A percentile compares a stretch with the other conserved stretches of the same genome.
Evolutionary conservation across 2,888 invertebrate genomes (phyloP).

Genomic region (Oxycera nigricornis): DNA sequence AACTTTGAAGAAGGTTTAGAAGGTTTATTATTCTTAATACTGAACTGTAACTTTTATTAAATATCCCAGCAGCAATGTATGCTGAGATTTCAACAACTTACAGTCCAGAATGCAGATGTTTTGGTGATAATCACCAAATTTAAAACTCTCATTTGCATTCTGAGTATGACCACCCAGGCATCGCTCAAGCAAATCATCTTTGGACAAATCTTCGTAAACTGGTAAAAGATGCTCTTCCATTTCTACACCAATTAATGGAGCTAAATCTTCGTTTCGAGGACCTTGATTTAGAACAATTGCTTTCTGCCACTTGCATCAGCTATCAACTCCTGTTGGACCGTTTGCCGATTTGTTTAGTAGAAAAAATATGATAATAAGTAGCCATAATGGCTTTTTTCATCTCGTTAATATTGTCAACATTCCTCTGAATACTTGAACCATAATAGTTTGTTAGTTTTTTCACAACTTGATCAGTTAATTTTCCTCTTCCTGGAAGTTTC

Average conservation of each 20-base stretch:
- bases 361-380: conserved; percentile 7
- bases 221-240: conserved; percentile 20
- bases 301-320: conserved; percentile 49
- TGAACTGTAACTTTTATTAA: no score
- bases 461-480: not conserved
- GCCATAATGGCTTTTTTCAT: conserved; percentile 21
- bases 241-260: not conserved
- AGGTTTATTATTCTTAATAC: no score
- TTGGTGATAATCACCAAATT: not conserved
- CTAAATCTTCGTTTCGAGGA: not conserved
- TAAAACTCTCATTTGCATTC: not conserved
- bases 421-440: not conserved
- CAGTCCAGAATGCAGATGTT: not conserved
- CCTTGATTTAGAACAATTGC: not conserved
- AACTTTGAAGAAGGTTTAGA: no score
- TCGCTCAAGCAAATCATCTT: conserved; percentile 14
- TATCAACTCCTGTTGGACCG: conserved; percentile 49
- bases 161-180: conserved; percentile 21
- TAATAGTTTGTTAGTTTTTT: conserved; percentile 6
- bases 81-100: not conserved
- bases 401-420: not conserved
- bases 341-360: conserved; percentile 45
- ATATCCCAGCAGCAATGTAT: not conserved
- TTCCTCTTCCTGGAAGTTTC: not conserved
- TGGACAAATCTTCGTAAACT: conserved; percentile 40